Conservation (phyloP, 2,113 vertebrate genomes). For the Ageneiosus marmoratus region DNA sequence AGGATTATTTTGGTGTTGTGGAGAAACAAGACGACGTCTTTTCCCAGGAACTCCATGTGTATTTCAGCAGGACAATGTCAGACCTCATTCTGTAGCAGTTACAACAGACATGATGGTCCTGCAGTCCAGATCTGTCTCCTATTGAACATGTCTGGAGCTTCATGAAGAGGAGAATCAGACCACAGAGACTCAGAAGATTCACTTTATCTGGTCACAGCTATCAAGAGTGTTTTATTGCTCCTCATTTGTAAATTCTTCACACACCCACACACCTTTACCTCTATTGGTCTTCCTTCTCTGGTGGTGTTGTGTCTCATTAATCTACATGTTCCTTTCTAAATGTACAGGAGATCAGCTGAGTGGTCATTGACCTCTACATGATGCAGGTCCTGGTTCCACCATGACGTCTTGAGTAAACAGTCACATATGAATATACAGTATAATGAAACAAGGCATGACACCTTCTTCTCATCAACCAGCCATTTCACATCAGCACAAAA, state of each 20-base stretch:
- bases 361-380: not conserved
- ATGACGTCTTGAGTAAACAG: not conserved
- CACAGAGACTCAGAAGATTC: too few species aligned
- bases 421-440: too few species aligned
- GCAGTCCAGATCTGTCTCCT: too few species aligned
- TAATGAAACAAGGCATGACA: slow-evolving; percentile 7
- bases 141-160: too few species aligned
- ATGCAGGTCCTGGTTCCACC: not conserved
- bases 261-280: not conserved
- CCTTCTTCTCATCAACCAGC: not conserved
- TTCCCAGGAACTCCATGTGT: too few species aligned
- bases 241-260: not conserved
- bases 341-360: not conserved
- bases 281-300: not conserved
- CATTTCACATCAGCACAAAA: not conserved
- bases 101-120: too few species aligned
- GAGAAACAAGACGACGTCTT: too few species aligned
- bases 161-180: too few species aligned
- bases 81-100: too few species aligned
- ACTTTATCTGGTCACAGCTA: not conserved
- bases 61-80: too few species aligned
- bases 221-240: not conserved
- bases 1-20: too few species aligned
- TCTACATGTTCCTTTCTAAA: not conserved
- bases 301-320: not conserved